These are phyloP conservation scores for Plodia interpunctella DNA, from an alignment of 1,140 invertebrate species.

Conservation along the genomic window DNA sequence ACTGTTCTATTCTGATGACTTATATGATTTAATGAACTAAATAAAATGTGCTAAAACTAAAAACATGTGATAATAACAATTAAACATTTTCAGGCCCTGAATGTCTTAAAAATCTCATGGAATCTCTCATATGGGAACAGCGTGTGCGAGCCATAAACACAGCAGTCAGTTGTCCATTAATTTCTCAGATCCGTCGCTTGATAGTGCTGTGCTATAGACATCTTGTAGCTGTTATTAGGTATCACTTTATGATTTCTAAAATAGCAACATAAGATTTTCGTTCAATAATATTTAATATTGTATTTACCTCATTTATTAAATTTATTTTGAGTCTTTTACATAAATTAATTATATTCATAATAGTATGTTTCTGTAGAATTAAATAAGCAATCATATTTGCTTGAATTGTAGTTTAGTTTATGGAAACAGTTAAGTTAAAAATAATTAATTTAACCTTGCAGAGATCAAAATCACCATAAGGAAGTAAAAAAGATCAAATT, in stretches of 20 bases:
- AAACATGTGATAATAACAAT: neutral
- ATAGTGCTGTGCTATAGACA: constrained; percentile 68
- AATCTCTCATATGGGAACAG: constrained; percentile 65
- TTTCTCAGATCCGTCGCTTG: constrained; percentile 57
- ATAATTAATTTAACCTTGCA: constrained; percentile 25
- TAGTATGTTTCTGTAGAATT: no score
- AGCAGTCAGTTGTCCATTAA: constrained; percentile 57
- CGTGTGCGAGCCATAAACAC: constrained; percentile 57
- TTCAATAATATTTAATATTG: no score
- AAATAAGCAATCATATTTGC: no score
- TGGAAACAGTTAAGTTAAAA: neutral
- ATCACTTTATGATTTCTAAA: constrained; percentile 13
- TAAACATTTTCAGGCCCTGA: constrained; percentile 42
- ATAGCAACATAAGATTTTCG: no score
- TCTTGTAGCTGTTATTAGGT: constrained; percentile 71
- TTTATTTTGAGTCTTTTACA: no score
- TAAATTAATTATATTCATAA: no score
- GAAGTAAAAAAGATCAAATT: constrained; percentile 49
- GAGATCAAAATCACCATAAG: constrained; percentile 58
- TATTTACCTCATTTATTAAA: no score
- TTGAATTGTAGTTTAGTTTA: no score
- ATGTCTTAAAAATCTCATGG: constrained; percentile 57
- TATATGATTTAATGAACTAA: no score
- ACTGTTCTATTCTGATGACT: no score
- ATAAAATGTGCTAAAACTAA: no score